Percentiles rank a stretch among this genome's conserved stretches.
Conservation (phyloP, 2,888 invertebrate genomes). For the Camptogramma bilineatum region DNA sequence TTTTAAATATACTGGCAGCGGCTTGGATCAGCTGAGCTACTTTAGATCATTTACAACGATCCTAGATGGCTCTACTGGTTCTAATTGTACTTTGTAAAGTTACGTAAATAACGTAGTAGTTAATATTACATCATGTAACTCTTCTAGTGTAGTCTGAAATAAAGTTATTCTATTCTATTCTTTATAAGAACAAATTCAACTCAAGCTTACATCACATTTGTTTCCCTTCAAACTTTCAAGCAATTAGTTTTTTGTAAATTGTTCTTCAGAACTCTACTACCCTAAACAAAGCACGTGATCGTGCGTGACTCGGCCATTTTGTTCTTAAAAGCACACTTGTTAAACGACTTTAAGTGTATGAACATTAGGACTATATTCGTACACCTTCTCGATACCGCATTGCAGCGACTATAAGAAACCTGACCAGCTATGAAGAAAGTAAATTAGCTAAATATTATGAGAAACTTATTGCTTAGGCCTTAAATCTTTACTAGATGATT, state of each 20-base stretch:
- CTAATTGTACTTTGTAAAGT: too few relatives aligned
- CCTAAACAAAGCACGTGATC: slow-evolving; percentile 61
- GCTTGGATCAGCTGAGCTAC: too few relatives aligned
- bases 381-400: slow-evolving; percentile 61
- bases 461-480: neutral
- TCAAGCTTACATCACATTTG: neutral
- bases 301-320: slow-evolving; percentile 75
- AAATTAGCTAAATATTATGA: neutral
- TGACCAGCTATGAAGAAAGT: neutral
- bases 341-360: slow-evolving; percentile 56
- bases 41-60: too few relatives aligned
- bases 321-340: slow-evolving; percentile 56
- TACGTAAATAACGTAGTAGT: too few relatives aligned
- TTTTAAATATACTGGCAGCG: too few relatives aligned
- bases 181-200: too few relatives aligned
- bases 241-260: slow-evolving; percentile 20
- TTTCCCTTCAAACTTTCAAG: neutral
- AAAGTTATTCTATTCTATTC: too few relatives aligned
- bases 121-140: too few relatives aligned
- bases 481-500: too few relatives aligned
- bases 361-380: slow-evolving; percentile 62
- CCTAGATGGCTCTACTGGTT: too few relatives aligned
- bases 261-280: slow-evolving; percentile 22
- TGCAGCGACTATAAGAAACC: slow-evolving; percentile 63
- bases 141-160: too few relatives aligned